Evolutionary conservation across 2,797 vertebrate genomes (phyloP).

Genomic region (Adelosebastes latens): DNA sequence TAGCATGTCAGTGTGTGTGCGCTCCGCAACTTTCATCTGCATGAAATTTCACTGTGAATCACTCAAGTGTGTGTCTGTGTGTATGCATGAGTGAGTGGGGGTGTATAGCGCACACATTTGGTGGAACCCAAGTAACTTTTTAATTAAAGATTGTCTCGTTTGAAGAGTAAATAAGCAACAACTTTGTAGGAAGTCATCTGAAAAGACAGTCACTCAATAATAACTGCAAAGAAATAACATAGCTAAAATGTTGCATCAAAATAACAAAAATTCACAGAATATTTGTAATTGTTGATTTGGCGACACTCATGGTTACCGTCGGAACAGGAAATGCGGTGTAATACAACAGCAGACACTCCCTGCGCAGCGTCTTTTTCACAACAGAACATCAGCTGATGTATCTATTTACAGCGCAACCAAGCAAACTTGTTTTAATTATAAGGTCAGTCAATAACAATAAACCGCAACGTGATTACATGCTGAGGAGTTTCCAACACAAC

Average conservation of each 20-base stretch:
- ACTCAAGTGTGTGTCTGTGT: conserved; percentile 19
- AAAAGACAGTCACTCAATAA: background rate
- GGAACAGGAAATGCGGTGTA: background rate
- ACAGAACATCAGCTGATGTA: background rate
- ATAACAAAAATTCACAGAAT: background rate
- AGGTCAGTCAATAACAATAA: background rate
- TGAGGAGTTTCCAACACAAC: background rate
- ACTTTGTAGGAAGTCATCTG: background rate
- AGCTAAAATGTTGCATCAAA: background rate
- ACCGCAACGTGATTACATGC: background rate
- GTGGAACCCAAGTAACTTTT: conserved; percentile 11
- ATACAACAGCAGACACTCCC: background rate
- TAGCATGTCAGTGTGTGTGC: conserved; percentile 27
- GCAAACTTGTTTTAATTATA: background rate
- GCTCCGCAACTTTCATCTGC: conserved; percentile 20
- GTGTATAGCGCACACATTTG: background rate
- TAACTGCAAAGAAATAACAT: background rate
- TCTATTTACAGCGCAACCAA: background rate
- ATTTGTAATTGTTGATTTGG: background rate
- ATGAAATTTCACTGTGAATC: conserved; percentile 21
- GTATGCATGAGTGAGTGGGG: background rate
- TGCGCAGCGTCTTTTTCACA: background rate
- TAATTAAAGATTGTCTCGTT: conserved; percentile 27
- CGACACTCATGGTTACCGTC: background rate
- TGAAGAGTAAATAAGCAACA: background rate